Evolutionary conservation across 2,113 vertebrate genomes (phyloP), one percentile per base, ranked within the genome.

Genomic region (Otolemur garnettii): DNA sequence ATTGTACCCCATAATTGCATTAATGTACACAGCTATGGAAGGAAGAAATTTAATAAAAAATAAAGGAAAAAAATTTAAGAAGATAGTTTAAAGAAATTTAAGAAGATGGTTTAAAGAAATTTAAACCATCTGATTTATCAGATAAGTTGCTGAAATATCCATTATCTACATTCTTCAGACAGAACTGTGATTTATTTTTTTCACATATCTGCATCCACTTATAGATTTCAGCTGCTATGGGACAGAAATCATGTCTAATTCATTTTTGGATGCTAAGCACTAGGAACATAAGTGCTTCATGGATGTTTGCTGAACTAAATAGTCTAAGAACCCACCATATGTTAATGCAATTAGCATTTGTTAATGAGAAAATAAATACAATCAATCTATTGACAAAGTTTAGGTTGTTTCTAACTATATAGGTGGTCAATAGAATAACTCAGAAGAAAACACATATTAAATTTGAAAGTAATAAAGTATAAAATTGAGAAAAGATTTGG

Each of bases 181-280:
- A 60, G 59, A 94, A 18, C 50, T 60, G 38, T 59, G 33, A 42
- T 82, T 91, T 55, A 66, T 89, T 85, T 86, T 90, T 90, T 22
- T 83, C 66, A 86, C 1, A 18, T 68, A 7, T 60, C n/a, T 53
- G 30, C 30, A n/a, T 86, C 17, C 24, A 38, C n/a, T 33, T 42
- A 83, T 22, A 83, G n/a, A 69, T 19, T 78, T 45, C 30, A 79
- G 33, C 38, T 68, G 15, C 64, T 77, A 69, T 42, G 35, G 60
- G 62, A 59, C 35, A 35, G 9, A 19, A 81, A 45, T 45, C 24
- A 17, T 45, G 50, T 68, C 66, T 94, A 79, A 72, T 38, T 91
- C 75, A 68, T 68, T 74, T 82, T 14, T 62, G 75, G 78, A 87
- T 68, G 7, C 57, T 30, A 10, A 24, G 30, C 22, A 11, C 15